These are phyloP conservation scores for Zophobas atratus DNA, from an alignment of 1,140 invertebrate species.

Conservation along the genomic window DNA sequence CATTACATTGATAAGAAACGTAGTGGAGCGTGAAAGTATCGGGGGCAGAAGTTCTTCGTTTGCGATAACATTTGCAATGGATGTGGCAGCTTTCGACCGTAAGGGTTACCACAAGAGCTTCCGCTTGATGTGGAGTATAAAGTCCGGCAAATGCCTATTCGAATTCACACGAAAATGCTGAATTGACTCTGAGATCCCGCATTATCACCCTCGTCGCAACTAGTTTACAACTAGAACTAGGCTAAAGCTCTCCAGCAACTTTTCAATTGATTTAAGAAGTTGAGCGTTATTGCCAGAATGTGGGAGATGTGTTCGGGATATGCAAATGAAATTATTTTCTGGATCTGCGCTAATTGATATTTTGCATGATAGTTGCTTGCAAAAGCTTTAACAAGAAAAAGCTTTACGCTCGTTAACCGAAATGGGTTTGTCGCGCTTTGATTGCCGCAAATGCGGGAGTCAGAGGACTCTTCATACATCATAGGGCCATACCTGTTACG, in stretches of 20 bases:
- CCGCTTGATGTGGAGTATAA: conserved; percentile 10
- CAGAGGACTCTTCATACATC: conserved; percentile 53
- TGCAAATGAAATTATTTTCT: too few relatives aligned
- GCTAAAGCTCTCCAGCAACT: not conserved
- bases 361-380: not conserved
- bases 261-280: conserved; percentile 15
- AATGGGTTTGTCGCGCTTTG: conserved; percentile 44
- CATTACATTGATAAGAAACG: conserved; percentile 54
- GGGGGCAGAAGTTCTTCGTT: conserved; percentile 9
- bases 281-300: not conserved
- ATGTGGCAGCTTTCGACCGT: conserved; percentile 32
- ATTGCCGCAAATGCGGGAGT: conserved; percentile 44
- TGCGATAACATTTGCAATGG: conserved; percentile 53
- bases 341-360: too few relatives aligned
- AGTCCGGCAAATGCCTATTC: conserved; percentile 19
- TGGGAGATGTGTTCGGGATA: too few relatives aligned
- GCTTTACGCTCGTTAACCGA: conserved; percentile 24
- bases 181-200: conserved; percentile 25
- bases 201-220: conserved; percentile 15
- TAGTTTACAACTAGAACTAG: conserved; percentile 3
- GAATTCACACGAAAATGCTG: conserved; percentile 20
- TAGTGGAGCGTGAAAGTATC: conserved; percentile 34
- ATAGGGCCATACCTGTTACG: conserved; percentile 42
- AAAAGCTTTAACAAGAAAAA: not conserved
- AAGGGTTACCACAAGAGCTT: conserved; percentile 27